phyloP scores from a whole-genome alignment of 2,888 invertebrate genomes.

The Parnassius mnemosyne region DNA sequence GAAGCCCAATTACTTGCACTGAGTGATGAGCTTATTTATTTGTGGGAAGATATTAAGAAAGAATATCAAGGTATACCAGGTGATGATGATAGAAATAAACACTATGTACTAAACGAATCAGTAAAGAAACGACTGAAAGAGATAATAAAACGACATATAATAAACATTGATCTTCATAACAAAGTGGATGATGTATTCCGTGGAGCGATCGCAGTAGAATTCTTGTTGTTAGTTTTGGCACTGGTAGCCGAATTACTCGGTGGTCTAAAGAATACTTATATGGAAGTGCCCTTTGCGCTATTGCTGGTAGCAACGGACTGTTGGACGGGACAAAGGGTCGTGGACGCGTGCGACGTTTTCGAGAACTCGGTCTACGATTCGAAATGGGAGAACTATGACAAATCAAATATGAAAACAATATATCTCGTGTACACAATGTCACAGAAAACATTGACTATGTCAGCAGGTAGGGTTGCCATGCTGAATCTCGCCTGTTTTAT shows the following conservation, averaged over 20 bases:
- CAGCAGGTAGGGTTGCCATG: conserved; percentile 50
- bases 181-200: conserved; percentile 42
- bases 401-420: conserved; percentile 45
- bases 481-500: conserved; percentile 47
- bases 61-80: background rate
- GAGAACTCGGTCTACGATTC: conserved; percentile 49
- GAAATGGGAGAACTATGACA: conserved; percentile 54
- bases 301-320: conserved; percentile 52
- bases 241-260: conserved; percentile 50
- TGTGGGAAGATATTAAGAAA: conserved; percentile 43
- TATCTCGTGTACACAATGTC: conserved; percentile 46
- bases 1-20: conserved; percentile 51
- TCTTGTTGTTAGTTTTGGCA: conserved; percentile 40
- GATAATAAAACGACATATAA: conserved; percentile 42
- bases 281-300: conserved; percentile 47
- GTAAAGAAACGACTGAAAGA: conserved; percentile 36
- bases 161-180: conserved; percentile 36
- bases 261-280: conserved; percentile 48
- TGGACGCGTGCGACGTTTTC: conserved; percentile 47
- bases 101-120: conserved; percentile 34
- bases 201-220: conserved; percentile 44
- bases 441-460: conserved; percentile 48
- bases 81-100: background rate
- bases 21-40: conserved; percentile 41
- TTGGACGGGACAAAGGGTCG: conserved; percentile 49